Evolutionary conservation across 2,797 vertebrate genomes (phyloP).

Genomic region (Acanthiza pusilla): DNA sequence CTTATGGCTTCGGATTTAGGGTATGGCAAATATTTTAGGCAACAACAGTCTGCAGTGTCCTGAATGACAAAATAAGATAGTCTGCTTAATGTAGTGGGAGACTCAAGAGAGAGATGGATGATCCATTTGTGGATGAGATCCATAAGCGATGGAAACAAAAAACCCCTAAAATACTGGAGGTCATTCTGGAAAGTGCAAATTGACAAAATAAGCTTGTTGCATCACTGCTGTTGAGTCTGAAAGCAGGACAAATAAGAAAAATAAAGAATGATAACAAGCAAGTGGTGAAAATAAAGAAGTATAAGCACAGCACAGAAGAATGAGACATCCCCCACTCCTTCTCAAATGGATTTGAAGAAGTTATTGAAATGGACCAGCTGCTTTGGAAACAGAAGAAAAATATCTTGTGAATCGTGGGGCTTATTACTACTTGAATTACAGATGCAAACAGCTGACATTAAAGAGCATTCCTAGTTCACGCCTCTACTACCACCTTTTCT

Average conservation of each 20-base stretch:
- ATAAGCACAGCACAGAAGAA: neutral
- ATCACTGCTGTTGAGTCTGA: neutral
- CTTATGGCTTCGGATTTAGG: neutral
- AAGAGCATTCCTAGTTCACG: neutral
- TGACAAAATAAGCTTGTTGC: neutral
- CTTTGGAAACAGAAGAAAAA: neutral
- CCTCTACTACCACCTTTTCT: neutral
- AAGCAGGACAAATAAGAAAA: neutral
- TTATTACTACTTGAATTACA: neutral
- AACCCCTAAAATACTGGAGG: neutral
- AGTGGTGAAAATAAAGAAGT: neutral
- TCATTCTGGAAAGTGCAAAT: neutral
- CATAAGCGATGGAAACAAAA: neutral
- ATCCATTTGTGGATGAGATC: neutral
- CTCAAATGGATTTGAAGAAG: neutral
- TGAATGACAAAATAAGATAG: neutral
- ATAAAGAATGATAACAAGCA: neutral
- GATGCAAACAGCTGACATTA: neutral
- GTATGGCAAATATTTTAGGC: neutral
- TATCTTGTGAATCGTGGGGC: neutral
- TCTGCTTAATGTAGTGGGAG: neutral
- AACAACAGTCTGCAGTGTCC: neutral
- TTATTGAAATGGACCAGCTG: neutral
- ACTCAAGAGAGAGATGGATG: rapidly evolving
- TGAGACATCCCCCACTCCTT: neutral